Base-by-base conservation (phyloP, 2,113 vertebrate species). In the Corythoichthys haematopterus region DNA sequence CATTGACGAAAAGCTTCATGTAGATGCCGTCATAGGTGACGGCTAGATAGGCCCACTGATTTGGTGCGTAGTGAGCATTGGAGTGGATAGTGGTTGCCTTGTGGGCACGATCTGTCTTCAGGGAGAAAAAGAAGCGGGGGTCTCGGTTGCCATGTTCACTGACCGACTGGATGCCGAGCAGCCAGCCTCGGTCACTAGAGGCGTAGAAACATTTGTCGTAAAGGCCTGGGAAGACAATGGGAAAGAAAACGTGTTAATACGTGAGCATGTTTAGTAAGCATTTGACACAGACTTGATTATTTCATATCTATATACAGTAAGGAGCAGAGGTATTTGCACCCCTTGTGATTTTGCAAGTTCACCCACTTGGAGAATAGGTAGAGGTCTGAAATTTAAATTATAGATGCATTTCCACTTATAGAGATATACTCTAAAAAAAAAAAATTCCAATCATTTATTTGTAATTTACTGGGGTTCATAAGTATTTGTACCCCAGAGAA, bases 161-260 rank as follows among this genome's bases (percentile, higher is more conserved):
- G 82, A 95, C 76, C 61, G 95, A 93, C 89, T 94, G 93, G 91
- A 99, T 96, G 64, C 97, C 97, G 83, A 99, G 91, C 78, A 95
- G 90, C 97, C 97, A 99, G 85, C 97, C 97, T 80, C 95, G 93
- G 90, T 99, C 97, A 68, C 95, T 95, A 53, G 96, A 96, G 84
- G 94, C 94, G 76, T 97, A 98, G 92, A 97, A 98, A 89, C 97
- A 99, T 91, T 98, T 98, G 93, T 99, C 97, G 80, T 97, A 98
- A 14, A 98, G 91, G 79, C 96, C 97, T 99, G 88, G 63, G 82
- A 81, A 85, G 84, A 90, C 85, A 92, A 73, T 1, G 86, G 55
- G 61, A 61, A 68, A 50, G 5, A 35, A 53, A 70, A 14, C 38
- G 1, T 33, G 38, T 81, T 64, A 79, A 15, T 50, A 67, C 38